phyloP scores from a whole-genome alignment of 2,888 invertebrate species.

The Tinea trinotella region DNA sequence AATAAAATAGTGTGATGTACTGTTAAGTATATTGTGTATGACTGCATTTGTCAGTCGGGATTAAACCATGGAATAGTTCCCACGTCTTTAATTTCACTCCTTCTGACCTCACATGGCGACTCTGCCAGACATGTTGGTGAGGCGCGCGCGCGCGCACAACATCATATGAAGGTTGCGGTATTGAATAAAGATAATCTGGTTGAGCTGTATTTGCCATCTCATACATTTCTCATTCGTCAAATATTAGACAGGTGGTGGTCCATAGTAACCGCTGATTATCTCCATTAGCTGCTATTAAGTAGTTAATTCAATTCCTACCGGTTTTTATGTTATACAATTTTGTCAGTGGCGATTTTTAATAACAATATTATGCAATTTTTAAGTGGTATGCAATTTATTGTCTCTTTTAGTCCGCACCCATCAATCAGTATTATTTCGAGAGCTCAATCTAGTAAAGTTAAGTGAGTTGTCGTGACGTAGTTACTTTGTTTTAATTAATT shows the following conservation, averaged over 20 bases:
- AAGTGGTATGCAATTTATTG: slow-evolving; percentile 14
- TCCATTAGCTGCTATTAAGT: slow-evolving; percentile 55
- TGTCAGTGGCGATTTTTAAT: slow-evolving; percentile 20
- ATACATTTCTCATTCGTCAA: slow-evolving; percentile 54
- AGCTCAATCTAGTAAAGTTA: slow-evolving; percentile 2
- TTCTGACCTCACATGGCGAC: too few species aligned
- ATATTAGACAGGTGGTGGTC: slow-evolving; percentile 47
- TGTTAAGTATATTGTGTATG: too few species aligned
- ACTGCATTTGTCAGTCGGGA: too few species aligned
- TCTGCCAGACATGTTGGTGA: too few species aligned
- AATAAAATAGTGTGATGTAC: too few species aligned
- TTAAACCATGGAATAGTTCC: too few species aligned
- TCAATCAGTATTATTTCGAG: slow-evolving; percentile 16
- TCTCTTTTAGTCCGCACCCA: slow-evolving; percentile 1
- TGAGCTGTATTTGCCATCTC: slow-evolving; percentile 31
- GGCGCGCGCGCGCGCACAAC: too few species aligned
- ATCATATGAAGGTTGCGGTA: too few species aligned
- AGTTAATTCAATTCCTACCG: slow-evolving; percentile 58
- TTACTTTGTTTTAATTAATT: slow-evolving; percentile 4
- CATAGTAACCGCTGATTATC: slow-evolving; percentile 53
- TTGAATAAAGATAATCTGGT: too few species aligned
- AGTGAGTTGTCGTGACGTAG: background rate
- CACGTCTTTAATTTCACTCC: too few species aligned
- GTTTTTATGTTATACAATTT: slow-evolving; percentile 52
- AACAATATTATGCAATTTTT: slow-evolving; percentile 10